These are phyloP conservation scores for Ctenodactylus gundi DNA, from an alignment of 2,113 vertebrate genomes.

Conservation along the genomic window DNA sequence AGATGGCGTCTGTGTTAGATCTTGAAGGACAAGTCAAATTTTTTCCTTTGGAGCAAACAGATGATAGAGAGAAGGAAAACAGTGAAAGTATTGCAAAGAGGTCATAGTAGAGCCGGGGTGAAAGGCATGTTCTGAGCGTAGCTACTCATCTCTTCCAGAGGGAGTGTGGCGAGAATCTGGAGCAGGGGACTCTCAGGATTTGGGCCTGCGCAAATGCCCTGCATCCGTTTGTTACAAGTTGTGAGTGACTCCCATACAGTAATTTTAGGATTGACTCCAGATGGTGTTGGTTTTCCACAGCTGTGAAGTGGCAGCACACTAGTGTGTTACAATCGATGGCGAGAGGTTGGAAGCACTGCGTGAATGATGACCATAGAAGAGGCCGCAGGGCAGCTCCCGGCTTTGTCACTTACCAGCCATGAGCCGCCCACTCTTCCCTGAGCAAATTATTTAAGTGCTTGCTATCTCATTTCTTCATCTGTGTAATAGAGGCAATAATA, in stretches of 20 bases:
- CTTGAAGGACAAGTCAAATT: not conserved
- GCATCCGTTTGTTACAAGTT: not conserved
- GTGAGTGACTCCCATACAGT: not conserved
- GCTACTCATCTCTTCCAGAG: not conserved
- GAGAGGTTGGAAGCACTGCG: not conserved
- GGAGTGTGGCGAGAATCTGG: not conserved
- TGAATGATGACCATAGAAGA: not conserved
- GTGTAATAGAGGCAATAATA: not conserved
- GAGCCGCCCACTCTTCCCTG: not conserved
- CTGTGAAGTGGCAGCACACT: not conserved
- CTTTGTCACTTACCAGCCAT: not conserved
- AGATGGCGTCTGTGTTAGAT: not conserved
- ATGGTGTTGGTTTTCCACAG: not conserved
- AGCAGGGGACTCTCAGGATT: not conserved
- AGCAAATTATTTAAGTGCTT: not conserved
- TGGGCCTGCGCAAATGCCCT: not conserved
- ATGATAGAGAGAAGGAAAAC: not conserved
- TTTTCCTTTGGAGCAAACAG: constrained; percentile 14
- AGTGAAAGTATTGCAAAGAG: not conserved
- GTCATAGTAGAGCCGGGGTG: not conserved
- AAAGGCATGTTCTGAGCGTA: not conserved
- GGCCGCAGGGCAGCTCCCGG: not conserved
- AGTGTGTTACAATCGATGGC: not conserved
- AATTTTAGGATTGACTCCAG: not conserved
- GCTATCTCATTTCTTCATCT: not conserved